Evolutionary conservation across 2,888 invertebrate genomes (phyloP).

Genomic region (Dendrolimus houi): DNA sequence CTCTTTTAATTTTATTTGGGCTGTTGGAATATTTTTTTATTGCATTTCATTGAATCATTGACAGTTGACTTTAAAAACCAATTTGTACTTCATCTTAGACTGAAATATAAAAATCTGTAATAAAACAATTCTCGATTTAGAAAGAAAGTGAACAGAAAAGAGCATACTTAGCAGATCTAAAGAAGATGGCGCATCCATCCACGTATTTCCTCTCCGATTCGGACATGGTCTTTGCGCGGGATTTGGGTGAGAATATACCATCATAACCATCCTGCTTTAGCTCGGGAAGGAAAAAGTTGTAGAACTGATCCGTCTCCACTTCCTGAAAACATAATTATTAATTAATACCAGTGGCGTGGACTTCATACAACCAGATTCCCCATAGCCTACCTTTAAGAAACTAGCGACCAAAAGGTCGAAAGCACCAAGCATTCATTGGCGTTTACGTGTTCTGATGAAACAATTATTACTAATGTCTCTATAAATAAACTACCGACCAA

Average conservation of each 20-base stretch:
- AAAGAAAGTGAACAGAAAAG: neutral
- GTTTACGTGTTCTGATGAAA: no score
- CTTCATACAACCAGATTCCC: no score
- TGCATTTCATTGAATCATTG: no score
- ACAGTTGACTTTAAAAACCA: no score
- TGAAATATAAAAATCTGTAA: neutral
- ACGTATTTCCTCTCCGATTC: constrained; percentile 98
- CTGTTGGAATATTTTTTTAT: no score
- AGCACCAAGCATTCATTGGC: no score
- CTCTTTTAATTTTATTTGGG: no score
- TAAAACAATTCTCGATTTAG: neutral
- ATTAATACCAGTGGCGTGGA: neutral
- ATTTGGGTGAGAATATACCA: constrained; percentile 98
- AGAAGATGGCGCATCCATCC: constrained; percentile 99
- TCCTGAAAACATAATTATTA: constrained; percentile 79
- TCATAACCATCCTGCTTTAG: constrained; percentile 93
- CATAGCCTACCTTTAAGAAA: no score
- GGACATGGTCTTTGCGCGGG: constrained; percentile 98
- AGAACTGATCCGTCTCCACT: constrained; percentile 99
- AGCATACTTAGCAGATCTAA: constrained; percentile 91
- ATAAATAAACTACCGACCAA: no score
- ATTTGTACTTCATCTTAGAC: no score
- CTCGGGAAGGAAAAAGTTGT: constrained; percentile 96
- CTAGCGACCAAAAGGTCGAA: no score
- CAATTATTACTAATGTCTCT: no score